Percentiles rank a stretch among this genome's conserved stretches.
Conservation (phyloP, 2,113 vertebrate genomes). For the Lates calcarifer region DNA sequence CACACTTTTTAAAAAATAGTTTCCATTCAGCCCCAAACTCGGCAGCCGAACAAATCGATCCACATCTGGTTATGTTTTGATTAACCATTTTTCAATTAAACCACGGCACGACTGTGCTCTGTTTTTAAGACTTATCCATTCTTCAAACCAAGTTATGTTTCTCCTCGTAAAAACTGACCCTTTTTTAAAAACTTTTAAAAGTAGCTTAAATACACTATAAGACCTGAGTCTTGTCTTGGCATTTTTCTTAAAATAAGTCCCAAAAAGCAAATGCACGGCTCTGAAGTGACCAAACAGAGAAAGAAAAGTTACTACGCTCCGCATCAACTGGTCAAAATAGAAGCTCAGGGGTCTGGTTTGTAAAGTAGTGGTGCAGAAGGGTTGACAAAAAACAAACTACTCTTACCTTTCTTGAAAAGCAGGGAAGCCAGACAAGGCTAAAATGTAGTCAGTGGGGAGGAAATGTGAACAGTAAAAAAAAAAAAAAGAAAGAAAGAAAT, state of each 20-base stretch:
- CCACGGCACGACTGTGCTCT: slow-evolving; percentile 50
- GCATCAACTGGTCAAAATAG: slow-evolving; percentile 34
- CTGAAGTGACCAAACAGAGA: not conserved
- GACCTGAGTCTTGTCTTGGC: not conserved
- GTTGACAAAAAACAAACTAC: not conserved
- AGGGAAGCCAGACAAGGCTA: slow-evolving; percentile 49
- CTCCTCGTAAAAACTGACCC: not conserved
- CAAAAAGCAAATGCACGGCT: not conserved
- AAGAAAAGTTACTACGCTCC: slow-evolving; percentile 52
- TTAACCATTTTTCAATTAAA: slow-evolving; percentile 83
- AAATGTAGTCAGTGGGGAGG: slow-evolving; percentile 47
- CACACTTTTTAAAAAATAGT: slow-evolving; percentile 72
- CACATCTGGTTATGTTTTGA: slow-evolving; percentile 88
- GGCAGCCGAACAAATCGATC: slow-evolving; percentile 73
- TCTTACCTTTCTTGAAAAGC: slow-evolving; percentile 81
- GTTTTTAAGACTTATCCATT: slow-evolving; percentile 34
- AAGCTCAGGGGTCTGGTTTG: not conserved
- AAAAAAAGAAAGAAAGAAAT: slow-evolving; percentile 70
- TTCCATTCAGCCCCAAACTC: slow-evolving; percentile 78
- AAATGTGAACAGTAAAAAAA: slow-evolving; percentile 44
- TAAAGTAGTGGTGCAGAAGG: not conserved
- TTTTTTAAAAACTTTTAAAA: slow-evolving; percentile 10
- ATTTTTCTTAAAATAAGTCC: not conserved
- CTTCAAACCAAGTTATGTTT: slow-evolving; percentile 3
- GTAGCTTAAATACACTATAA: not conserved